Conservation (phyloP, 2,113 vertebrate species). For the Gopherus flavomarginatus region DNA sequence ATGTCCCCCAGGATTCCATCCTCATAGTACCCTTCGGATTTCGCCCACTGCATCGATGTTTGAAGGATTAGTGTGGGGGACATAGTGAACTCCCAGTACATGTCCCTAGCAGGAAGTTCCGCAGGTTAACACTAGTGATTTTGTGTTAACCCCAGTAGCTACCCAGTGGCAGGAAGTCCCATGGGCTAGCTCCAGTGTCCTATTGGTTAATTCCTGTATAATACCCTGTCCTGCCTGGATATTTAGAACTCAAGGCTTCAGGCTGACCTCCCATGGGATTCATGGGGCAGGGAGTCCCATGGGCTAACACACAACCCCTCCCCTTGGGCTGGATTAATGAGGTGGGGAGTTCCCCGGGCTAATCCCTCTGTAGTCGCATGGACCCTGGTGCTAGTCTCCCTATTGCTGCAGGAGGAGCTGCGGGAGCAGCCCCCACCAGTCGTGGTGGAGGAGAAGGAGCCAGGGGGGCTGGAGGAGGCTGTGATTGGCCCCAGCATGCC, state of each 20-base stretch:
- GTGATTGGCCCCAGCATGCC: slow-evolving; percentile 87
- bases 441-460: slow-evolving; percentile 76
- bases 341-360: background rate
- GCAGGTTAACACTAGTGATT: no score
- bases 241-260: background rate
- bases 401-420: slow-evolving; percentile 79
- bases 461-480: background rate
- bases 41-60: background rate
- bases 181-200: background rate
- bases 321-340: background rate
- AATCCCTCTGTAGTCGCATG: background rate
- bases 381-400: background rate
- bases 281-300: background rate
- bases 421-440: slow-evolving; percentile 17
- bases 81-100: no score
- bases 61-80: background rate
- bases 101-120: background rate
- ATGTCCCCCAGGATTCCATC: background rate
- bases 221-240: background rate
- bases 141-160: background rate
- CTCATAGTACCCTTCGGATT: background rate
- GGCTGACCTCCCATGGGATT: background rate
- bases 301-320: no score
- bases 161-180: background rate
- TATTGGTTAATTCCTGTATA: background rate